Base-by-base conservation (phyloP, 2,797 vertebrate genomes). In the Anolis apletophallus region DNA sequence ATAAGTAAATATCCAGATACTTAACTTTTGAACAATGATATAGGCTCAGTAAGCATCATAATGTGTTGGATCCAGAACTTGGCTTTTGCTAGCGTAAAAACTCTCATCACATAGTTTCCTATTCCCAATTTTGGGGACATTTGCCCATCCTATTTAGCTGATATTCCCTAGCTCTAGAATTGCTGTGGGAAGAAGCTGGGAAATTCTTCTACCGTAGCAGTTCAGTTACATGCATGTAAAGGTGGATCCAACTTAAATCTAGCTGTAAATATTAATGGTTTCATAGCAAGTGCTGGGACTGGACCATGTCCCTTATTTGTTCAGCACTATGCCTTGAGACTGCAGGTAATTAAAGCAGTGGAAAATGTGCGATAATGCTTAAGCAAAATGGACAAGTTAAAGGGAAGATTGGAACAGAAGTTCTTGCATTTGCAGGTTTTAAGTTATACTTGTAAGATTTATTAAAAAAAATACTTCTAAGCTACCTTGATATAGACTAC, bases 361-460 rank as follows among this genome's bases (percentile, higher is more conserved):
- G 59, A 90, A 91, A 84, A 68, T 79, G 83, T 88, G 92, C 89
- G 93, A 91, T 84, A 87, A 92, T 83, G 73, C 89, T 92, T 88
- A 91, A 90, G 91, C 90, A 92, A 91, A 85, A 77, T 0, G 72
- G 87, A 81, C 90, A 93, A 84, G 82, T 77, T 80, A 91, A 86
- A 57, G 81, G 83, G 85, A 61, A 10, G 5, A 40, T 84, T 88
- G 76, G 76, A 91, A 93, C 88, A 87, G 0, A 83, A 93, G 82
- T 93, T 94, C 94, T 93, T 91, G 92, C 93, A 86, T 85, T 93
- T 94, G 88, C 77, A 95, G 92, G 93, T 95, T 94, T 94, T 93
- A 95, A 95, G 93, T 94, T 90, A 85, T 85, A 91, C 87, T 81
- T 91, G 77, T 90, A 89, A 90, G 16, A 77, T 40, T 59, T 78